Evolutionary conservation across 2,888 invertebrate genomes (phyloP).

Genomic region (Caenorhabditis sp.): DNA sequence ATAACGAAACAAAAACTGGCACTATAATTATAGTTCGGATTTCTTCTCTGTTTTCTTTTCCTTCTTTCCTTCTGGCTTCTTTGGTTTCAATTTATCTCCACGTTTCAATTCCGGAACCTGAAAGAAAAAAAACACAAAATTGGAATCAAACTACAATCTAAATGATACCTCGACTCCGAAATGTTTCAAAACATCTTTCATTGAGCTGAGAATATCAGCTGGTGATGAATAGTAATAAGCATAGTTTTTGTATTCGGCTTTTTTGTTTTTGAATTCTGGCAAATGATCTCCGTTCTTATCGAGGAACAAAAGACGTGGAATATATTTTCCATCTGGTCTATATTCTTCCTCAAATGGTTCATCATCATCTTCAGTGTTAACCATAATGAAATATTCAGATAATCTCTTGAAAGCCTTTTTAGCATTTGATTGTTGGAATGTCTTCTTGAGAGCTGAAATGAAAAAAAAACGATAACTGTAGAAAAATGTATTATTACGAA

Average conservation of each 20-base stretch:
- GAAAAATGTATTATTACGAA: not conserved
- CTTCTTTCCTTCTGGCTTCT: slow-evolving; percentile 57
- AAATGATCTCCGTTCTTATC: slow-evolving; percentile 69
- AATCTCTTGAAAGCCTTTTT: slow-evolving; percentile 69
- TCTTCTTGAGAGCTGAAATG: slow-evolving; percentile 67
- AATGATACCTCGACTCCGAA: slow-evolving; percentile 59
- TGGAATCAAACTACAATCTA: too few relatives aligned
- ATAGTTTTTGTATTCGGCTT: slow-evolving; percentile 70
- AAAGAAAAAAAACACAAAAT: too few relatives aligned
- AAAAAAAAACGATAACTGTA: not conserved
- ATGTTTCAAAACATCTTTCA: slow-evolving; percentile 67
- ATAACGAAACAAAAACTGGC: too few relatives aligned
- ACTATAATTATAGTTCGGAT: slow-evolving; percentile 8
- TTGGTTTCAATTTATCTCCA: slow-evolving; percentile 67
- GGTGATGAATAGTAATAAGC: slow-evolving; percentile 71
- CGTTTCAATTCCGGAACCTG: slow-evolving; percentile 60
- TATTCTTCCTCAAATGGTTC: slow-evolving; percentile 70
- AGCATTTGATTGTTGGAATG: slow-evolving; percentile 70
- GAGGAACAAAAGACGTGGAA: slow-evolving; percentile 68
- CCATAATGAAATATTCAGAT: slow-evolving; percentile 72
- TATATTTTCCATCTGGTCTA: slow-evolving; percentile 69
- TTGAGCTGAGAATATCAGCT: slow-evolving; percentile 69
- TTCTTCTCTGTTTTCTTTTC: slow-evolving; percentile 31
- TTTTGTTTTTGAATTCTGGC: slow-evolving; percentile 68
- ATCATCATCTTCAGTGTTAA: slow-evolving; percentile 73